A percentile compares a stretch with the other conserved stretches of the same genome.
Evolutionary conservation across 2,797 vertebrate genomes (phyloP).

Genomic region (Lindbergichthys nudifrons): DNA sequence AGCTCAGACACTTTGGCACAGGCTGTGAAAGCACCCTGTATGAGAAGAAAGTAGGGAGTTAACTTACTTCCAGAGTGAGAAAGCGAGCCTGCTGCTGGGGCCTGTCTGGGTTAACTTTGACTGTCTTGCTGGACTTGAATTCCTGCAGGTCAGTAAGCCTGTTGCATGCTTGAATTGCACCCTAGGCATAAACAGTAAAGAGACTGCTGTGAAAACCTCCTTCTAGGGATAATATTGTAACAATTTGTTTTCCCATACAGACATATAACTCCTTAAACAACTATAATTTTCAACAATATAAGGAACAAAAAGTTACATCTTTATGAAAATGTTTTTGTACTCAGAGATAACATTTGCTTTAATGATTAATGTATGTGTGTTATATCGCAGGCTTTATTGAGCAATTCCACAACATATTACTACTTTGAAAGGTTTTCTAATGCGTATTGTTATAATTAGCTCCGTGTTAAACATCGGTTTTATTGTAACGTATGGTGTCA

Average conservation of each 20-base stretch:
- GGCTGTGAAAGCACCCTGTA: constrained; percentile 87
- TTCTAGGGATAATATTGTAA: not conserved
- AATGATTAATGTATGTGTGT: not conserved
- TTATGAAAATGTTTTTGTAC: not conserved
- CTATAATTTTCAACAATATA: not conserved
- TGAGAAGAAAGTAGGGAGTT: constrained; percentile 41
- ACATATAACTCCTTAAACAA: not conserved
- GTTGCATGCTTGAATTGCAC: constrained; percentile 81
- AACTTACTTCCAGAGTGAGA: constrained; percentile 90
- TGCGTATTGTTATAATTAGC: not conserved
- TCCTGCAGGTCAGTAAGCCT: constrained; percentile 81
- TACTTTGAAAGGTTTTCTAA: not conserved
- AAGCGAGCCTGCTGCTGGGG: constrained; percentile 90
- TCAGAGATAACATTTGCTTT: not conserved
- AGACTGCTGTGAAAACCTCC: not conserved
- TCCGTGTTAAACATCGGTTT: not conserved
- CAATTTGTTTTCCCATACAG: not conserved
- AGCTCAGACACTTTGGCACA: constrained; percentile 84
- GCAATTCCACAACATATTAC: not conserved
- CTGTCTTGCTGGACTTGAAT: constrained; percentile 85
- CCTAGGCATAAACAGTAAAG: constrained; percentile 76
- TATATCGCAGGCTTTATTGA: not conserved
- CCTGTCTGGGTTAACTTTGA: constrained; percentile 93
- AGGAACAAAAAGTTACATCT: not conserved
- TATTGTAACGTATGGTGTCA: not conserved